Base-by-base conservation (phyloP, 2,797 vertebrate genomes). In the Chrosomus eos region DNA sequence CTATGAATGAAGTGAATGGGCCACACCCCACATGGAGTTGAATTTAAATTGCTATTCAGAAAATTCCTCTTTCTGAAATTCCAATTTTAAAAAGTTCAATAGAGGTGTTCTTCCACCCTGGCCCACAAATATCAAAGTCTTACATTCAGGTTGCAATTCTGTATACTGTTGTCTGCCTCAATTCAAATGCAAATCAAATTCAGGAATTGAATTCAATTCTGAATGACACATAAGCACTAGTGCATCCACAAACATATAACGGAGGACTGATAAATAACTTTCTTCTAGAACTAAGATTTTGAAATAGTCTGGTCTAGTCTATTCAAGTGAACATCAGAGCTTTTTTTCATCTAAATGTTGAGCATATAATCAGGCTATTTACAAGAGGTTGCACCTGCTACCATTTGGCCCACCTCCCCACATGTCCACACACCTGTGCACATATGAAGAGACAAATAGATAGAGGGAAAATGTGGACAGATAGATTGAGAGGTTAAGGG, bases 401-500 rank as follows among this genome's bases (percentile, higher is more conserved):
- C 31, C 14, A 79, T 70, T 85, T 43, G 28, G 11, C 81, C 73
- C 76, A 36, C 70, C 80, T 81, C 51, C 43, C 26, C 84, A 66
- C 58, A 74, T 68, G 23, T 77, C 81, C 55, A 40, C 40, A 80
- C 81, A 87, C 81, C 79, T 86, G 84, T 82, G 79, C 62, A 80
- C 48, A 64, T 28, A n/a, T 14, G 73, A 80, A 83, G 60, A 87
- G 23, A 89, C 80, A 74, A 82, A 83, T 75, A 74, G 67, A 2
- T 66, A 80, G 58, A 38, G 82, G 85, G 87, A 64, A 75, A 89
- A 86, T 43, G 38, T 36, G 77, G 64, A 81, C 71, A 80, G 76
- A 70, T 79, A 77, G 81, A 85, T 72, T 87, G 88, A 82, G 55
- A 33, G 76, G 51, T 82, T 86, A 16, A 67, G 82, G 40, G 74